Evolutionary conservation across 2,888 invertebrate genomes (phyloP).

Genomic region (Drosophila tanythrix): DNA sequence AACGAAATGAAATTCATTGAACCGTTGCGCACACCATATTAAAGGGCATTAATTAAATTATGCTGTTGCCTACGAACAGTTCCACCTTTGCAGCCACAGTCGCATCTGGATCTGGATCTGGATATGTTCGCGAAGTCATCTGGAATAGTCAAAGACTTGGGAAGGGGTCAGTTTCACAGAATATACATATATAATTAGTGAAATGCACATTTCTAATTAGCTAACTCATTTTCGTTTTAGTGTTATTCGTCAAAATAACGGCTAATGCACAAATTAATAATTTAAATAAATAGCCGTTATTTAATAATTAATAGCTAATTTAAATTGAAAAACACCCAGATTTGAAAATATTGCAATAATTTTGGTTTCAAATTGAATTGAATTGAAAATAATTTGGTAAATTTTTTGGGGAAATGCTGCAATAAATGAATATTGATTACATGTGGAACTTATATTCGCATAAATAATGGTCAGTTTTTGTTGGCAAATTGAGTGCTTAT

Average conservation of each 20-base stretch:
- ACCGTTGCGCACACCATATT: conserved; percentile 57
- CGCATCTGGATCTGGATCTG: conserved; percentile 10
- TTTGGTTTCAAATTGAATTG: neutral
- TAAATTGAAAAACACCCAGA: neutral
- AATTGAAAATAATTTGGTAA: neutral
- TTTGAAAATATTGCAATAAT: neutral
- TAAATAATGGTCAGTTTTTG: conserved; percentile 23
- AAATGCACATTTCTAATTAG: neutral
- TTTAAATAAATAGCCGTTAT: neutral
- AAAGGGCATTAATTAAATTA: conserved; percentile 72
- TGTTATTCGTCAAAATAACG: too few relatives aligned
- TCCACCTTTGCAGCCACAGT: neutral
- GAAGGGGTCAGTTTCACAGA: neutral
- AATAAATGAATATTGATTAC: neutral
- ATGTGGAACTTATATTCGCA: neutral
- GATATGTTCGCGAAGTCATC: neutral
- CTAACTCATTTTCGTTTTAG: neutral
- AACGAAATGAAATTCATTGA: conserved; percentile 59
- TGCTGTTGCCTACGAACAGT: conserved; percentile 33
- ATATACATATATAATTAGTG: too few relatives aligned
- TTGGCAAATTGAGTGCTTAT: conserved; percentile 34
- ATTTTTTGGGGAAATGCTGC: neutral
- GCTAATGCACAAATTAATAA: neutral
- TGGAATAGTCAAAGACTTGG: neutral
- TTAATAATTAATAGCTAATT: neutral